Percentiles rank a stretch among this genome's conserved stretches.
Evolutionary conservation across 2,113 vertebrate genomes (phyloP).

Genomic region (Vombatus ursinus): DNA sequence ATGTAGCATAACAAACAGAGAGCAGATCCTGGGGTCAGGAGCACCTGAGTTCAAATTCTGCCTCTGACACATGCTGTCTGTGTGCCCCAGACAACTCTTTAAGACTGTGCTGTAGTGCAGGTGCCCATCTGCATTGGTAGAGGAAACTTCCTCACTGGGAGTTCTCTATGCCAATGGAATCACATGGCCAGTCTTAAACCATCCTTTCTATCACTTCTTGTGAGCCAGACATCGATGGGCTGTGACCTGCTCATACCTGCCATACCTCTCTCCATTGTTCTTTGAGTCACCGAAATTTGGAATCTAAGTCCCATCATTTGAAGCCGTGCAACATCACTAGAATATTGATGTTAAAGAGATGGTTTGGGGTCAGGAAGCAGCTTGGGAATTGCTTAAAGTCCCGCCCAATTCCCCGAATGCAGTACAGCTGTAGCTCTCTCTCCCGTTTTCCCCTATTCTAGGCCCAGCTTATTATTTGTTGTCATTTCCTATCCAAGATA

Average conservation of each 20-base stretch:
- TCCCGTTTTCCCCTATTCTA: not conserved
- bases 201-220: not conserved
- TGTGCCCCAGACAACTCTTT: not conserved
- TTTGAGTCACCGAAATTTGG: not conserved
- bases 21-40: not conserved
- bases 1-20: not conserved
- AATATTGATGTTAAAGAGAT: not conserved
- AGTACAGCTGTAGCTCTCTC: not conserved
- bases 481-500: not conserved
- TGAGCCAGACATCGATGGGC: not conserved
- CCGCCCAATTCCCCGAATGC: not conserved
- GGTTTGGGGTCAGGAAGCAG: not conserved
- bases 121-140: not conserved
- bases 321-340: not conserved
- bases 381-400: not conserved
- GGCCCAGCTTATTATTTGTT: not conserved
- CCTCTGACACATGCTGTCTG: not conserved
- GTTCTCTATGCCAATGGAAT: not conserved
- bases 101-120: not conserved
- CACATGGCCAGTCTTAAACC: not conserved
- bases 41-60: too few relatives aligned
- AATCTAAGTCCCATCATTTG: not conserved
- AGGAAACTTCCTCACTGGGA: not conserved
- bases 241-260: not conserved
- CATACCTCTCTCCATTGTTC: not conserved